Evolutionary conservation across 1,140 invertebrate species (phyloP).

Genomic region (Brachystomella parvula): DNA sequence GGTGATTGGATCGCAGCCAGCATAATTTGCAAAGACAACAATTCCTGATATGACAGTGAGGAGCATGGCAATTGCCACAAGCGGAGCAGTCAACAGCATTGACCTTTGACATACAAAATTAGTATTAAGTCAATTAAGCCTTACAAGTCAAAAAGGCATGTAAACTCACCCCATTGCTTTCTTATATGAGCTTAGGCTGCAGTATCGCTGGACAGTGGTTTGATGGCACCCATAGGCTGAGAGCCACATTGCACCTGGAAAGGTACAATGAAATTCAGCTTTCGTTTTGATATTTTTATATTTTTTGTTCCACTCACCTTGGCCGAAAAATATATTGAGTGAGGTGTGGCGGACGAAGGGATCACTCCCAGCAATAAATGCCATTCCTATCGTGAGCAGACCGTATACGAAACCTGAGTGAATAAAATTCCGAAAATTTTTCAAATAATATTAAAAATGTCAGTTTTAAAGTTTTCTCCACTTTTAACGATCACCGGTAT

Average conservation of each 20-base stretch:
- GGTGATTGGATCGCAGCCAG: constrained; percentile 41
- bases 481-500: background rate
- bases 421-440: background rate
- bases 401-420: constrained; percentile 28
- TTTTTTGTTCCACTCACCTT: too few relatives aligned
- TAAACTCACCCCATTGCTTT: constrained; percentile 35
- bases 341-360: constrained; percentile 70
- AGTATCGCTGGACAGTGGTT: constrained; percentile 42
- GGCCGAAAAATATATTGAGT: constrained; percentile 66
- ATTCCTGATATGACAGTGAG: constrained; percentile 24
- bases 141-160: constrained; percentile 52
- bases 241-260: constrained; percentile 42
- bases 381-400: constrained; percentile 22
- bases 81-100: constrained; percentile 66
- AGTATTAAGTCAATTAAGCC: constrained; percentile 58
- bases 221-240: constrained; percentile 56
- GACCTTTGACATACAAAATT: constrained; percentile 14
- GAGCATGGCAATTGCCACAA: constrained; percentile 43
- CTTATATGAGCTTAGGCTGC: constrained; percentile 38
- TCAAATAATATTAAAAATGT: background rate
- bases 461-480: background rate
- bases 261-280: too few relatives aligned
- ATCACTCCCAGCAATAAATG: constrained; percentile 47
- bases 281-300: too few relatives aligned
- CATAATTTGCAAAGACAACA: constrained; percentile 43